Evolutionary conservation across 1,140 invertebrate genomes (phyloP).

Genomic region (Ceratina japonica): DNA sequence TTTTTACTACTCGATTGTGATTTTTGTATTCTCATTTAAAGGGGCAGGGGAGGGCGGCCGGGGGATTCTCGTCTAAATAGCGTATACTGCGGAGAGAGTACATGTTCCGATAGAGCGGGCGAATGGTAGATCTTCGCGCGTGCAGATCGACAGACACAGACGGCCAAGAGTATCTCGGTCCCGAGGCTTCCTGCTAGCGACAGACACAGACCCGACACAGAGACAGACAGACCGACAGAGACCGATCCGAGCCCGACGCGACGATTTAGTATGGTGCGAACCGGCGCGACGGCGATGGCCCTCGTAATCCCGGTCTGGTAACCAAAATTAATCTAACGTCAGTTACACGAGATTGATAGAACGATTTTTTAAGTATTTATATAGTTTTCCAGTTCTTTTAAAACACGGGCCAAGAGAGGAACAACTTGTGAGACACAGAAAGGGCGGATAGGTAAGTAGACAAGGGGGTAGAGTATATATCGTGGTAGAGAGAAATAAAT

Average conservation of each 20-base stretch:
- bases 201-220: constrained; percentile 69
- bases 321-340: constrained; percentile 75
- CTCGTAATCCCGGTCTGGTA: constrained; percentile 85
- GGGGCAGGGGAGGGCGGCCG: neutral
- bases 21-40: neutral
- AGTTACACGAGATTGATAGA: constrained; percentile 70
- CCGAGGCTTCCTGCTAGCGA: constrained; percentile 78
- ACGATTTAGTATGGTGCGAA: constrained; percentile 88
- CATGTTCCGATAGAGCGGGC: constrained; percentile 66
- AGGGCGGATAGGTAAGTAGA: constrained; percentile 41
- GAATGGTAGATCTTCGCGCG: constrained; percentile 74
- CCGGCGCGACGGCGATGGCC: constrained; percentile 87
- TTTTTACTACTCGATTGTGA: constrained; percentile 38
- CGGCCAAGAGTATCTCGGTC: constrained; percentile 76
- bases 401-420: constrained; percentile 52
- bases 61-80: constrained; percentile 50
- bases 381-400: neutral
- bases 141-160: constrained; percentile 71
- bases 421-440: constrained; percentile 41
- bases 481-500: constrained; percentile 9
- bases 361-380: constrained; percentile 13
- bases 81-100: constrained; percentile 59
- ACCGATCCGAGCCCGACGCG: constrained; percentile 76
- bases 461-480: constrained; percentile 28
- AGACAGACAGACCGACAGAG: constrained; percentile 74